Conservation (phyloP, 2,113 vertebrate genomes). For the Anolis carolinensis region DNA sequence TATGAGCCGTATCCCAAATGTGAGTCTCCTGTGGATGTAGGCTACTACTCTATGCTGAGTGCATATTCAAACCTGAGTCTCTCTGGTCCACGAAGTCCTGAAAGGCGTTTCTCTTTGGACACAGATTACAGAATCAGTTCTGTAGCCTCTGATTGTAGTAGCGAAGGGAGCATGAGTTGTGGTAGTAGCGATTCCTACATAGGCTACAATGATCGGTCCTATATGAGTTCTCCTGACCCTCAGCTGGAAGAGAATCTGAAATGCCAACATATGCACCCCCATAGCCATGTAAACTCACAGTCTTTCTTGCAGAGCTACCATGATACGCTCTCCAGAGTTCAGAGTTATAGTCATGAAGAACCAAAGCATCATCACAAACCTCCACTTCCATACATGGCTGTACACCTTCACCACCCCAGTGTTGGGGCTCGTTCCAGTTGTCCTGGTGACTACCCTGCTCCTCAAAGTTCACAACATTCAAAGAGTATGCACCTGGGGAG, state of each 20-base stretch:
- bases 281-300: constrained; percentile 75
- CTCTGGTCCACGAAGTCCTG: constrained; percentile 85
- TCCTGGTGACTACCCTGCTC: constrained; percentile 83
- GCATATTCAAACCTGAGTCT: constrained; percentile 86
- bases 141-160: constrained; percentile 92
- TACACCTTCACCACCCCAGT: constrained; percentile 85
- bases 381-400: constrained; percentile 82
- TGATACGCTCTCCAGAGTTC: constrained; percentile 78
- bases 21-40: constrained; percentile 90
- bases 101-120: constrained; percentile 87
- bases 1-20: constrained; percentile 92
- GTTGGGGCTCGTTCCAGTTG: constrained; percentile 86
- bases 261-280: constrained; percentile 80
- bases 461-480: constrained; percentile 71
- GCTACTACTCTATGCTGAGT: constrained; percentile 90
- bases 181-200: constrained; percentile 90
- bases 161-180: constrained; percentile 91
- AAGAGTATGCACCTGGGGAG: constrained; percentile 83
- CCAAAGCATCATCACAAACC: constrained; percentile 85
- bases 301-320: constrained; percentile 83
- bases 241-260: constrained; percentile 86
- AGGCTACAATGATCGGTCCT: constrained; percentile 84
- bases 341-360: constrained; percentile 85
- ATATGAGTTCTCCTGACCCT: constrained; percentile 84
- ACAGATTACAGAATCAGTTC: constrained; percentile 86